Base-by-base conservation (phyloP, 2,113 vertebrate genomes). In the Neogale vison region DNA sequence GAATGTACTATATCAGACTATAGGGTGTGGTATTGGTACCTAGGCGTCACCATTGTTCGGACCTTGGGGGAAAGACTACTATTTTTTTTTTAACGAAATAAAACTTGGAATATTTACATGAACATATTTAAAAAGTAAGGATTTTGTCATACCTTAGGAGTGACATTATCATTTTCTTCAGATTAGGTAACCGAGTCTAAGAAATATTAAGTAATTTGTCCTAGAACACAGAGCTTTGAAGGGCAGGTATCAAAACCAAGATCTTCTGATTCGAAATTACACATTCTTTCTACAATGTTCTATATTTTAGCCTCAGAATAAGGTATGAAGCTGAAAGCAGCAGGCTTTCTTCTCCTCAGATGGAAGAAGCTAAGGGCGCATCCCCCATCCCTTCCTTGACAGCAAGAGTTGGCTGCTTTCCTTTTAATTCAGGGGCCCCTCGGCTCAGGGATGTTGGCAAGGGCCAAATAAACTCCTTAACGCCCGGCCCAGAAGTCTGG, bases 81-180 rank as follows among this genome's bases (percentile, higher is more conserved):
- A 14, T 29, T 21, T 83, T 23, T 82, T 90, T 85, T 96, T 52
- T 96, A 83, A 85, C 4, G 17, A 29, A 83, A 55, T 81, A 92
- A 87, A 82, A 57, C n/a, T 36, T 94, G 14, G 65, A 55, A 82
- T 93, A 81, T 93, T 96, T 94, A 26, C 82, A 85, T 85, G 31
- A 94, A 80, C 97, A 93, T n/a, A 87, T 50, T 71, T 74, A 93
- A 84, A 52, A 47, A 61, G 42, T 50, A 86, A 82, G 29, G 18
- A 91, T 88, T 92, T 94, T 95, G 26, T 77, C 11, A 39, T 65
- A 29, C 45, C 24, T 85, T 76, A 76, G 71, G 36, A 15, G 47
- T 87, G 42, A 39, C 92, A 34, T 84, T 79, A 90, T 63, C 18
- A 83, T 9, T 96, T 76, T 74, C n/a, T 95, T 72, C 21, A n/a